These are phyloP conservation scores for Tauraco erythrolophus DNA, from an alignment of 2,113 vertebrate species.

Conservation along the genomic window DNA sequence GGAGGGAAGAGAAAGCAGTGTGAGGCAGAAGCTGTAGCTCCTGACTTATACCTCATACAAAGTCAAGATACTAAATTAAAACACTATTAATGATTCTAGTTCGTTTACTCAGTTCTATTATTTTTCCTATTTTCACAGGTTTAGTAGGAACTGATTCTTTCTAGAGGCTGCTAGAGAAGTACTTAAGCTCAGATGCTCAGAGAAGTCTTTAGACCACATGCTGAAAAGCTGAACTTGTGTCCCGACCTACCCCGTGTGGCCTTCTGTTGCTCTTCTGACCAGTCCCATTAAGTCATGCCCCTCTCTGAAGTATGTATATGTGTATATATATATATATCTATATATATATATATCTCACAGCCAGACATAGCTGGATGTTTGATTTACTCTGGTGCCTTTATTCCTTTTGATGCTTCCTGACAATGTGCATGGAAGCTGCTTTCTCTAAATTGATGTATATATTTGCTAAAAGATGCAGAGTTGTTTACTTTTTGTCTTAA, in stretches of 20 bases:
- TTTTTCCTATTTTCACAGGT: not conserved
- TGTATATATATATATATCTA: not conserved
- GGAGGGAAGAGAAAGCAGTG: not conserved
- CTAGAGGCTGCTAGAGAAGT: not conserved
- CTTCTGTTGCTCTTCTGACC: slow-evolving; percentile 10
- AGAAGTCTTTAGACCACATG: not conserved
- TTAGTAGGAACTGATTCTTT: not conserved
- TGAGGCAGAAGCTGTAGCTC: not conserved
- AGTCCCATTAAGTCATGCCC: not conserved
- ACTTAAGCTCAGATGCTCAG: not conserved
- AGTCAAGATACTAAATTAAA: not conserved
- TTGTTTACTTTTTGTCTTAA: not conserved
- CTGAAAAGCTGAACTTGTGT: not conserved
- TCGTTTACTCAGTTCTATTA: not conserved
- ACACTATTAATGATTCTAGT: not conserved
- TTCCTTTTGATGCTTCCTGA: not conserved
- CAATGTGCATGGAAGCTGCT: not conserved
- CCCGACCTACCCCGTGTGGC: not conserved
- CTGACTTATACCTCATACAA: not conserved
- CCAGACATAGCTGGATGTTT: not conserved
- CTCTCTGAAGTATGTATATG: slow-evolving; percentile 4
- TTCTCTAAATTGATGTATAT: not conserved
- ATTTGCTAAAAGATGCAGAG: not conserved
- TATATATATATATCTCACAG: not conserved
- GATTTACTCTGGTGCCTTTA: not conserved